phyloP scores from a whole-genome alignment of 2,888 invertebrate genomes.

The Chloromyia formosa region DNA sequence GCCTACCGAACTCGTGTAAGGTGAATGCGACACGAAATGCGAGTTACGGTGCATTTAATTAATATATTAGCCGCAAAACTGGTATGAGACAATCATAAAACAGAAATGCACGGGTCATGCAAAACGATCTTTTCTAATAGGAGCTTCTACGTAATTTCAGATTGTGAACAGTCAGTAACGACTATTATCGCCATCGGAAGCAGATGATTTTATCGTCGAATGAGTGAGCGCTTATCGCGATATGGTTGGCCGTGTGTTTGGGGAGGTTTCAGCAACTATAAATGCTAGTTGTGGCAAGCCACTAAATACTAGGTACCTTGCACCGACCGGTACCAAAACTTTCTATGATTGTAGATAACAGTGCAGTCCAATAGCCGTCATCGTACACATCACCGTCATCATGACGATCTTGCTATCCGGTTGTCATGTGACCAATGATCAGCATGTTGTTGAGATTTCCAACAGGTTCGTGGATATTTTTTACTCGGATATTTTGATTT shows the following conservation, averaged over 20 bases:
- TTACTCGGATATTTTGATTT: too few relatives aligned
- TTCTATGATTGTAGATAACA: constrained; percentile 37
- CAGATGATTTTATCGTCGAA: neutral
- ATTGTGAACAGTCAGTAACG: neutral
- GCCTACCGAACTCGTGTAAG: too few relatives aligned
- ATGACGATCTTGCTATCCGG: neutral
- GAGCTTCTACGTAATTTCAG: neutral
- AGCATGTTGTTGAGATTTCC: too few relatives aligned
- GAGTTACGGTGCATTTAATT: neutral
- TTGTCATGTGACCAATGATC: constrained; percentile 10
- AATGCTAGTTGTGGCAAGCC: neutral
- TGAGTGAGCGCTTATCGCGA: neutral
- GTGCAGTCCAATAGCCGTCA: neutral
- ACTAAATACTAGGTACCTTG: constrained; percentile 24
- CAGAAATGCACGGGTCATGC: neutral
- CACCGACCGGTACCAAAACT: constrained; percentile 38
- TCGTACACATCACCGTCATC: neutral
- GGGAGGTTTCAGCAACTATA: neutral
- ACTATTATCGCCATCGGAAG: neutral
- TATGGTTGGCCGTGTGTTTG: neutral
- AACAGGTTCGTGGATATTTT: too few relatives aligned
- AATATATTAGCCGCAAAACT: neutral
- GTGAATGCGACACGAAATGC: too few relatives aligned
- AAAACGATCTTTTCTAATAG: neutral
- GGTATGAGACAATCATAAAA: neutral